Base-by-base conservation (phyloP, 2,797 vertebrate genomes). In the Enoplosus armatus region DNA sequence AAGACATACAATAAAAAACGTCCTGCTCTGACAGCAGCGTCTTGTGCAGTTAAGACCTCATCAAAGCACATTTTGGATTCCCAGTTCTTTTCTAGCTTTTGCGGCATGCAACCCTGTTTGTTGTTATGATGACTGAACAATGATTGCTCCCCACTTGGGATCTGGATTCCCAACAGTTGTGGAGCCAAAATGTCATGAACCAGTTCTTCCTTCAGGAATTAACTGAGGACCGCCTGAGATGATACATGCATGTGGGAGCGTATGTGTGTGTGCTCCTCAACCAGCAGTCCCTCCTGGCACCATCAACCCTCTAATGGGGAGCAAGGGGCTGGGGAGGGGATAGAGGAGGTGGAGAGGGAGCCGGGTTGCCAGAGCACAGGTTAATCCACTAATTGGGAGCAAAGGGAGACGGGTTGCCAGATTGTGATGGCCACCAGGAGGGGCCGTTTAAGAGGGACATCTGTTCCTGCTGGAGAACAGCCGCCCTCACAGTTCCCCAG, bases 331-430 rank as follows among this genome's bases (percentile, higher is more conserved):
- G 58, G 43, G 83, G 71, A 80, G 75, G 75, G n/a, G 71, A 65
- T 58, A 2, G 63, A 48, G 69, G 59, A 82, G 85, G 86, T 72
- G 77, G 77, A 74, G 70, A 67, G 54, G 77, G 75, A 80, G 67
- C 53, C 10, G 59, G 84, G 68, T 89, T 92, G 89, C 92, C 93
- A 91, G 91, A 87, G 84, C 88, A 89, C 90, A 95, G 94, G 95
- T 94, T 95, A 94, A 94, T 93, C 91, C 91, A 90, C 93, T 96
- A 95, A 95, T 95, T 95, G 91, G 91, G 86, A 95, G 91, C 90
- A 77, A 85, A 93, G 93, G 89, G 92, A 92, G 88, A 85, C 16
- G 33, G 83, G 73, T 91, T 95, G 93, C 94, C 95, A 95, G 93
- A 92, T 90, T 94, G 91, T 87, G 91, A 93, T 91, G 92, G 93